phyloP scores from a whole-genome alignment of 2,797 vertebrate genomes.

The Lagorchestes hirsutus region DNA sequence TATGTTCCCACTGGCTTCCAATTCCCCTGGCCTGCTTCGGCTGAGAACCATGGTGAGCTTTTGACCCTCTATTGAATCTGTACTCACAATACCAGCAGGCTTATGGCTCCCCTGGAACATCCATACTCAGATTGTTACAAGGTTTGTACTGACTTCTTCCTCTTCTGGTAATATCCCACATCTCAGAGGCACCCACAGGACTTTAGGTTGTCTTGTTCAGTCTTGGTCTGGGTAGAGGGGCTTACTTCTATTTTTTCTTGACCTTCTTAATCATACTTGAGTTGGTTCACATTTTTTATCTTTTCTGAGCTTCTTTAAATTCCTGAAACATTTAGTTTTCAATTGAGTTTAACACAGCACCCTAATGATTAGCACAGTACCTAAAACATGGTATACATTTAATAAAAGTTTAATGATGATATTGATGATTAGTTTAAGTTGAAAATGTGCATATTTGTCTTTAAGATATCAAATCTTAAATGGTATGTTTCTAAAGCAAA shows the following conservation, averaged over 20 bases:
- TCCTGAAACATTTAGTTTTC: neutral
- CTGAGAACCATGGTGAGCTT: neutral
- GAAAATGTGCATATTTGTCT: neutral
- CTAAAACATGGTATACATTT: neutral
- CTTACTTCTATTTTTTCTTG: neutral
- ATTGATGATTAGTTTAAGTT: neutral
- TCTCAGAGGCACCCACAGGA: neutral
- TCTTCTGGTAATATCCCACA: neutral
- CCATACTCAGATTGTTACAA: neutral
- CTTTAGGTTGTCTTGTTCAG: neutral
- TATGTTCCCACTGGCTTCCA: neutral
- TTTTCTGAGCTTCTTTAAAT: neutral
- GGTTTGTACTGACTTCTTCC: neutral
- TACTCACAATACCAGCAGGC: neutral
- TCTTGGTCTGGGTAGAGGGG: neutral
- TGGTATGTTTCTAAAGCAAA: neutral
- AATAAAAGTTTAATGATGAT: neutral
- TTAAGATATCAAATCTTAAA: neutral
- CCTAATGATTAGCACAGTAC: neutral
- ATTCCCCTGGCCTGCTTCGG: neutral
- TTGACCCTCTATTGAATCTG: neutral
- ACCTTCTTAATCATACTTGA: neutral
- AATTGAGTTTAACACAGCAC: neutral
- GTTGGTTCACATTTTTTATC: neutral
- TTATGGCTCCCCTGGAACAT: neutral